These are phyloP conservation scores for Sphyrna mokarran DNA, from an alignment of 2,113 vertebrate species.

Conservation along the genomic window DNA sequence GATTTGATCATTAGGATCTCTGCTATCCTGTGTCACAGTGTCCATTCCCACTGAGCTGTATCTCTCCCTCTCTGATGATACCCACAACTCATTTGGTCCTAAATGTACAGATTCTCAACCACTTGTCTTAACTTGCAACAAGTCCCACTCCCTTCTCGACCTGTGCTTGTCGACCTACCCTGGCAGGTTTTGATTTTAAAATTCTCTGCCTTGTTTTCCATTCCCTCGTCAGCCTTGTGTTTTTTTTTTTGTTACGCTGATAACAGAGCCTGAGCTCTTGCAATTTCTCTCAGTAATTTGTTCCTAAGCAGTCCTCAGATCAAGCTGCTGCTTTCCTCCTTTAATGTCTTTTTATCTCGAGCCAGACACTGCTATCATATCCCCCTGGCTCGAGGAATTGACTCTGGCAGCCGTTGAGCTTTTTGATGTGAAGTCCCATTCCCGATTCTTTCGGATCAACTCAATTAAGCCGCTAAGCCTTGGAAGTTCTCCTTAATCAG, in stretches of 20 bases:
- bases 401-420: not conserved
- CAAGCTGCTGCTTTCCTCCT: not conserved
- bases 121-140: no score
- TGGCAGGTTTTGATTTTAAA: not conserved
- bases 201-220: not conserved
- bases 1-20: not conserved
- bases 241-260: not conserved
- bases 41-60: not conserved
- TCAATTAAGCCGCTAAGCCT: not conserved
- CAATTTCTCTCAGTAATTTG: not conserved
- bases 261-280: not conserved
- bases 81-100: not conserved
- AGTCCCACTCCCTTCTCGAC: no score
- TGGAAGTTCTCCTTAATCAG: not conserved
- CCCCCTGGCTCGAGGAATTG: not conserved
- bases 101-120: not conserved
- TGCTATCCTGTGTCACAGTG: not conserved
- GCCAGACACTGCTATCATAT: not conserved
- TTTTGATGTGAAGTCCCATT: not conserved
- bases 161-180: not conserved
- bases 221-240: not conserved
- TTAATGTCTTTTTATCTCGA: not conserved
- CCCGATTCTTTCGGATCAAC: not conserved
- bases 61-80: not conserved
- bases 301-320: not conserved